Evolutionary conservation across 2,113 vertebrate genomes (phyloP), one percentile per base, ranked within the genome.

Genomic region (Dipodomys stephensi): DNA sequence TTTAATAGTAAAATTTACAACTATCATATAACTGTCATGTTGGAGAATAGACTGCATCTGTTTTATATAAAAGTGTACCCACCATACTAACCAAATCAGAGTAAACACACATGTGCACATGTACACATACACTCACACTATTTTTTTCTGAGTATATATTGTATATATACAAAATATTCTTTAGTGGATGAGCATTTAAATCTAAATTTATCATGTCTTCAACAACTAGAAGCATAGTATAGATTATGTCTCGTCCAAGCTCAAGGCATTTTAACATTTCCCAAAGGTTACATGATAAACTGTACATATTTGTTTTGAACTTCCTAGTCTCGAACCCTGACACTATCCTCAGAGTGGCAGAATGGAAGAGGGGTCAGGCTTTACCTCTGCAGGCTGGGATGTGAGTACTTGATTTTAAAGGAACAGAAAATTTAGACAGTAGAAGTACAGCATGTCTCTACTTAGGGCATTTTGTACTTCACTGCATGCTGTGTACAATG

Each of bases 41-140:
- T 68, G 16, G 27, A 71, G 39, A 83, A 44, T 11, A 92, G 15
- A 82, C 4, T 67, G 9, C 20, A 27, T 80, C 10, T 68, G 65
- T 94, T 95, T 82, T 65, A 73, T 44, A 76, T 53, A 71, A 80
- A 90, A 84, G 68, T 64, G 32, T 7, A 74, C 19, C 3, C 57
- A 44, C 10, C 46, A 11, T 69, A 78, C 22, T 92, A 87, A 85
- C n/a, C 30, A 90, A 69, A 80, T n/a, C 60, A 12, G 71, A 95
- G 46, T 88, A 74, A 69, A 79, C 28, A 62, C 12, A 91, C 22
- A 91, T 20, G 76, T 12, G 30, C 62, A 79, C 6, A 91, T 20
- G 76, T 12, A 25, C 62, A 79, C 6, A 72, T 13, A 20, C 9
- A 49, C 9, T 79, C 10, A 20, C 28, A 49, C 9, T 79, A 22